Percentiles rank a stretch among this genome's conserved stretches.
phyloP scores from a whole-genome alignment of 2,888 invertebrate genomes.

The Ectropis crepuscularia region DNA sequence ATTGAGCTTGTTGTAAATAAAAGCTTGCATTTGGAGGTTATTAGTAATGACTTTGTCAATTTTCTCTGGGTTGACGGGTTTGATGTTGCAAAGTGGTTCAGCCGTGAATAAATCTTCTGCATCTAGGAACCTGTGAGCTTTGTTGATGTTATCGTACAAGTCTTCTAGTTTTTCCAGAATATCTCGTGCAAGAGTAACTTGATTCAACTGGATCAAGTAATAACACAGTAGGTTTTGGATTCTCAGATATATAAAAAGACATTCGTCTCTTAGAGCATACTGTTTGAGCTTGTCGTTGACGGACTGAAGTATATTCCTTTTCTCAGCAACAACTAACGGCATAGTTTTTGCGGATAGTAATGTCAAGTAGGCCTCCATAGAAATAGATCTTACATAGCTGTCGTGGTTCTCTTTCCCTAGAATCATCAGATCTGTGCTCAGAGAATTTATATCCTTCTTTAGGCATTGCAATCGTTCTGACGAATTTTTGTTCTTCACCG shows the following conservation, averaged over 20 bases:
- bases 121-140: slow-evolving; percentile 67
- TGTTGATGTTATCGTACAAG: slow-evolving; percentile 70
- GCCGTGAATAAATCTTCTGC: slow-evolving; percentile 83
- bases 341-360: slow-evolving; percentile 70
- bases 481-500: slow-evolving; percentile 66
- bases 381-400: slow-evolving; percentile 64
- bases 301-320: slow-evolving; percentile 63
- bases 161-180: slow-evolving; percentile 80
- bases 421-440: slow-evolving; percentile 64
- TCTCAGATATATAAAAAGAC: slow-evolving; percentile 81
- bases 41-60: slow-evolving; percentile 85
- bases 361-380: slow-evolving; percentile 76
- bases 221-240: slow-evolving; percentile 85
- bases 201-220: slow-evolving; percentile 81
- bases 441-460: slow-evolving; percentile 66
- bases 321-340: slow-evolving; percentile 66
- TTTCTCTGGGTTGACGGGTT: slow-evolving; percentile 74
- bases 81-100: slow-evolving; percentile 60
- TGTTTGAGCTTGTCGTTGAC: slow-evolving; percentile 70
- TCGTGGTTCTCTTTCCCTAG: slow-evolving; percentile 72
- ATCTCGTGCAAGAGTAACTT: slow-evolving; percentile 72
- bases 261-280: slow-evolving; percentile 64
- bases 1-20: slow-evolving; percentile 84
- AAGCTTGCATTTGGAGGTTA: slow-evolving; percentile 86
- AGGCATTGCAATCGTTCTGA: slow-evolving; percentile 60